Evolutionary conservation across 2,888 invertebrate genomes (phyloP), one percentile per base, ranked within the genome.

Genomic region (Rhagophthalmus giganteus): DNA sequence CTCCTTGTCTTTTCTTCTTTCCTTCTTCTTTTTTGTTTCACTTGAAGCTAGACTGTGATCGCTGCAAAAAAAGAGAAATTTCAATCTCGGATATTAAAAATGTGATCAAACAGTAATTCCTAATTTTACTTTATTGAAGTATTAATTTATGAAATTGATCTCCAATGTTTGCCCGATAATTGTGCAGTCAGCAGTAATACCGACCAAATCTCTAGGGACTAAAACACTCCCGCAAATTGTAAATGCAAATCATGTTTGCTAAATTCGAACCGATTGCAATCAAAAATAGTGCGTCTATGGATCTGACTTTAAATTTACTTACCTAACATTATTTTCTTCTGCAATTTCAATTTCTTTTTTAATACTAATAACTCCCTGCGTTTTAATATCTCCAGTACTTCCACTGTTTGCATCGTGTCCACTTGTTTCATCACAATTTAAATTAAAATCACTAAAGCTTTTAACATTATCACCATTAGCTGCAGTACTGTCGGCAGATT

Each of bases 11-110:
- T 77, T 76, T 74, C 81, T 79, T 63, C 78, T 74, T 57, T 81
- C 78, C 58, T 82, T 81, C 63, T 81, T 82, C 71, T 83, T 82
- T 65, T 82, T 82, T 58, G 74, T 81, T 55, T 80, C 79, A 16
- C 63, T 60, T 25, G 61, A 55, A 24, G 73, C 70, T 60, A 77
- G 70, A 60, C 70, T 73, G 56, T 72, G 71, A 57, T 74, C 73
- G 61, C 73, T 72, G 63, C n/a, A 72, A 69, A 25, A 46, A 61
- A 62, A 60, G 35, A 41, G 45, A 12, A 37, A 15, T 30, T 42
- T 26, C 25, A 33, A 33, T 12, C 11, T 10, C 15, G 24, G 10
- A 20, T n/a, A 15, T 9, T 25, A 12, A 11, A 31, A 39, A 39
- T 11, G 7, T 24, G 16, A 37, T 27, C 9, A 31, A 31, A 32